Evolutionary conservation across 2,888 invertebrate species (phyloP).

Genomic region (Physocephala rufipes): DNA sequence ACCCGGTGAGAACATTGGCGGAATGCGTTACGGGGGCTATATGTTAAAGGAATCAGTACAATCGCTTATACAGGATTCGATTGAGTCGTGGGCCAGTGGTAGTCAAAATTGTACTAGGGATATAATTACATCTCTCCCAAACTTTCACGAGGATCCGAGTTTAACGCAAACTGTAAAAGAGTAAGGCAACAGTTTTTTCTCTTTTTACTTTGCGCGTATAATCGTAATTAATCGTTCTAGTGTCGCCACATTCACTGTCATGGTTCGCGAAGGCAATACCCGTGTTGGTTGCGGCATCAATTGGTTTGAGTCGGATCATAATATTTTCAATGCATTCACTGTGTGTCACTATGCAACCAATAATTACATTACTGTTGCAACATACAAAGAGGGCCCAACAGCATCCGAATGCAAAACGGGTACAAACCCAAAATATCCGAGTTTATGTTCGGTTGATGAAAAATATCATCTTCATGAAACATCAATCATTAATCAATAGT

Average conservation of each 20-base stretch:
- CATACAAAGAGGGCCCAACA: conserved; percentile 14
- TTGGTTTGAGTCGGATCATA: background rate
- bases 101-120: background rate
- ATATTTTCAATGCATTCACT: background rate
- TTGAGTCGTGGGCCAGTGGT: background rate
- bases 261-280: conserved; percentile 16
- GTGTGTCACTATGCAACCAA: conserved; percentile 29
- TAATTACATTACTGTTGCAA: conserved; percentile 5
- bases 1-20: background rate
- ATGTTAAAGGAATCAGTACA: background rate
- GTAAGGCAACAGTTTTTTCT: too few species aligned
- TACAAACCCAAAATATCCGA: background rate
- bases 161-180: background rate
- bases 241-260: conserved; percentile 12
- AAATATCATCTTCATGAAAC: background rate
- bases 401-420: conserved; percentile 22
- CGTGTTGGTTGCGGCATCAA: conserved; percentile 25
- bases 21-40: background rate
- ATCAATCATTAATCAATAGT: background rate
- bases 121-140: background rate
- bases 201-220: too few species aligned
- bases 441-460: conserved; percentile 27
- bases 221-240: background rate
- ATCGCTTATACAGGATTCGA: background rate
- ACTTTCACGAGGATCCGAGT: too few species aligned